A percentile compares a stretch with the other conserved stretches of the same genome.
These are phyloP conservation scores for Bruchidius siliquastri DNA, from an alignment of 2,888 invertebrate genomes.

Conservation along the genomic window DNA sequence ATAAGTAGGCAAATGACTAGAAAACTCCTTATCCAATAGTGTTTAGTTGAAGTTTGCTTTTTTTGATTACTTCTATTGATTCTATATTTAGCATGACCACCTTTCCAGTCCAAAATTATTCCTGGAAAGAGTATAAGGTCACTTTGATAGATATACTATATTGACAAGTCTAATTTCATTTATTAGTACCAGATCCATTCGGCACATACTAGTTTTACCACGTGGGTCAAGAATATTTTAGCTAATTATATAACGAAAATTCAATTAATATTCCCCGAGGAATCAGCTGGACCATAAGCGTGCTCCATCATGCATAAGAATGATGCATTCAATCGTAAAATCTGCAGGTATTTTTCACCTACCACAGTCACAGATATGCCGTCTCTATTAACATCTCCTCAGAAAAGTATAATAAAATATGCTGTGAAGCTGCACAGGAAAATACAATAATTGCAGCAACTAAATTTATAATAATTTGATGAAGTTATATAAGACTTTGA, in stretches of 20 bases:
- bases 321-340: too few species aligned
- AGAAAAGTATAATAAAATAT: too few species aligned
- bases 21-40: neutral
- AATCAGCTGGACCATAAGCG: too few species aligned
- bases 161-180: neutral
- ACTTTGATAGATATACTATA: neutral
- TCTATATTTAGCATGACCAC: neutral
- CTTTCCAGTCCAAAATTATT: neutral
- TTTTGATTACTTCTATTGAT: neutral
- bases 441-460: too few species aligned
- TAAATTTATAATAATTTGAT: too few species aligned
- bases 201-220: neutral
- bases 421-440: too few species aligned
- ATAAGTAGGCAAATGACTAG: neutral
- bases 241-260: neutral
- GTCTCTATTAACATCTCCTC: too few species aligned
- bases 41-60: neutral
- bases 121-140: neutral
- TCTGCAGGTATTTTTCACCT: too few species aligned
- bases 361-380: too few species aligned
- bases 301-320: too few species aligned
- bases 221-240: neutral
- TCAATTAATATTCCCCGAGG: too few species aligned
- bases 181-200: neutral
- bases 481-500: too few species aligned